Conservation (phyloP, 2,797 vertebrate species). For the Centroberyx gerrardi region DNA sequence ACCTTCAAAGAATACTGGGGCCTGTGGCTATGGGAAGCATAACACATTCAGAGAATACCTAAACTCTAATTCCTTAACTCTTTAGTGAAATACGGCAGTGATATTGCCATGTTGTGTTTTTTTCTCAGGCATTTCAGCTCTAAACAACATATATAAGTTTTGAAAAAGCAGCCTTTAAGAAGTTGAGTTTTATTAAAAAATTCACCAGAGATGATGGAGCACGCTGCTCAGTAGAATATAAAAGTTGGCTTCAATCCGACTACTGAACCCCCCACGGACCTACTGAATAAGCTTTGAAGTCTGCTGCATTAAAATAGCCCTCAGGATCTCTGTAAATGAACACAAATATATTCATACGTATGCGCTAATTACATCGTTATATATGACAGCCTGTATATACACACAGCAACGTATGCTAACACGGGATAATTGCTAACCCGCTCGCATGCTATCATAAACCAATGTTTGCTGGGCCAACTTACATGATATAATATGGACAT, state of each 20-base stretch:
- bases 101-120: slow-evolving; percentile 3
- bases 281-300: slow-evolving; percentile 68
- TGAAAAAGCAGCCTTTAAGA: slow-evolving; percentile 38
- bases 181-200: slow-evolving; percentile 36
- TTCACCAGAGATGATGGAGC: slow-evolving; percentile 53
- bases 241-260: slow-evolving; percentile 49
- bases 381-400: slow-evolving; percentile 29
- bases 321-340: slow-evolving; percentile 59
- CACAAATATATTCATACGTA: slow-evolving; percentile 55
- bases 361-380: slow-evolving; percentile 50
- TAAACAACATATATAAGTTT: slow-evolving; percentile 35
- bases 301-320: slow-evolving; percentile 60
- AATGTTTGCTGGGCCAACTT: slow-evolving; percentile 5
- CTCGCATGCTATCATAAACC: neutral
- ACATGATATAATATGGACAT: neutral
- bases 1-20: neutral
- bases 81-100: slow-evolving; percentile 13
- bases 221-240: slow-evolving; percentile 31
- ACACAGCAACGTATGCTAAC: slow-evolving; percentile 26
- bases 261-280: slow-evolving; percentile 55
- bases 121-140: slow-evolving; percentile 28
- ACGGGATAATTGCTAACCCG: slow-evolving; percentile 24
- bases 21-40: no score
- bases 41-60: slow-evolving; percentile 16
- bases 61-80: neutral